Evolutionary conservation across 2,797 vertebrate genomes (phyloP), one percentile per base, ranked within the genome.

Genomic region (Galago senegalensis): DNA sequence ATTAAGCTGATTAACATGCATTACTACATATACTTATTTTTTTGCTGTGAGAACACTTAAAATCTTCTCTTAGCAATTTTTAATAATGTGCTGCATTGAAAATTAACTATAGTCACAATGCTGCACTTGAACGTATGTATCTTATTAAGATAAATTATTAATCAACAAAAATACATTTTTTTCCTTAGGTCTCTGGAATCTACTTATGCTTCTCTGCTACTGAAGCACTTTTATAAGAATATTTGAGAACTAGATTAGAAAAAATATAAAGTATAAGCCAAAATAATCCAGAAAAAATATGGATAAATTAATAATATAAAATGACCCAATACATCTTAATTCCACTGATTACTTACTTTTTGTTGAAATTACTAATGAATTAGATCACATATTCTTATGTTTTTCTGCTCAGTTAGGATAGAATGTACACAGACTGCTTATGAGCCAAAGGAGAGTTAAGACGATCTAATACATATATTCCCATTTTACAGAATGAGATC

Each of bases 1-100:
- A 3, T 43, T 7, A 13, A 61, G 31, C 53, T 73, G 13, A 58
- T 16, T 63, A n/a, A 49, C 4, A 43, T 40, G 2, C 9, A 84
- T 56, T 46, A 46, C 61, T 69, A 61, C 40, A 85, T 4, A 3
- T 81, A 90, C 76, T 83, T 25, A 87, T 53, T 37, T 56, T 95
- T 84, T 73, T 77, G 34, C 61, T 34, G 43, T 79, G 25, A 90
- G 31, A 95, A 79, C 29, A 84, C 14, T 83, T 69, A 63, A 92
- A 34, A 43, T 79, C 46, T 63, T 83, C 13, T 89, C 21, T 80
- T 37, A 70, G 25, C 40, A 81, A 21, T 56, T 89, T 94, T 92
- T 18, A 87, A 73, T 46, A 37, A 67, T 60, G 7, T 17, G 69
- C n/a, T 10, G 67, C 4, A 14, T 7, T 77, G 63, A 29, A n/a